phyloP scores from a whole-genome alignment of 2,113 vertebrate species.

The Himantopus leucocephalus region DNA sequence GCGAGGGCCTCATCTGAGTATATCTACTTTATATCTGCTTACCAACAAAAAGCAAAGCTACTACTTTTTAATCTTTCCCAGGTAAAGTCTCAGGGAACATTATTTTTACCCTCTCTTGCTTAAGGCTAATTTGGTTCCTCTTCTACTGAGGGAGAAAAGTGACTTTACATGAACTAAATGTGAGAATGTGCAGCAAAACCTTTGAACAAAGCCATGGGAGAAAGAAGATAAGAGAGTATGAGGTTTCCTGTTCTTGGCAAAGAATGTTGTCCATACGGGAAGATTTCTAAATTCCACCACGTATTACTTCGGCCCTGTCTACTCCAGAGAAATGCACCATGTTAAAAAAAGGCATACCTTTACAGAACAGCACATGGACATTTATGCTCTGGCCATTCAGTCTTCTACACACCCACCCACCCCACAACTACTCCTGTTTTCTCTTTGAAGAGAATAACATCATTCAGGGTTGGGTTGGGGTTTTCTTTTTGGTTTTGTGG shows the following conservation, averaged over 20 bases:
- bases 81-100: neutral
- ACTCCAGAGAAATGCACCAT: neutral
- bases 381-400: neutral
- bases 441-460: neutral
- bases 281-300: neutral
- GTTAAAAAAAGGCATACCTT: neutral
- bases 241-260: slow-evolving; percentile 1
- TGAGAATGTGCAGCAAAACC: neutral
- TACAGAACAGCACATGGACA: neutral
- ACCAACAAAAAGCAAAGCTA: neutral
- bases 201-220: neutral
- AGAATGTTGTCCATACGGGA: neutral
- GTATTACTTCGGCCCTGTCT: neutral
- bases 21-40: neutral
- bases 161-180: neutral
- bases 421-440: neutral
- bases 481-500: too few relatives aligned
- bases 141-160: neutral
- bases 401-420: neutral
- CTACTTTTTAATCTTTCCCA: neutral
- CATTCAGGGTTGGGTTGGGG: neutral
- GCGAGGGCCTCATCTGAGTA: neutral
- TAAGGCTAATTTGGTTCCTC: neutral
- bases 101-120: neutral
- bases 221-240: neutral